Conservation (phyloP, 2,888 invertebrate genomes). For the Dicyrtoma fusca region DNA sequence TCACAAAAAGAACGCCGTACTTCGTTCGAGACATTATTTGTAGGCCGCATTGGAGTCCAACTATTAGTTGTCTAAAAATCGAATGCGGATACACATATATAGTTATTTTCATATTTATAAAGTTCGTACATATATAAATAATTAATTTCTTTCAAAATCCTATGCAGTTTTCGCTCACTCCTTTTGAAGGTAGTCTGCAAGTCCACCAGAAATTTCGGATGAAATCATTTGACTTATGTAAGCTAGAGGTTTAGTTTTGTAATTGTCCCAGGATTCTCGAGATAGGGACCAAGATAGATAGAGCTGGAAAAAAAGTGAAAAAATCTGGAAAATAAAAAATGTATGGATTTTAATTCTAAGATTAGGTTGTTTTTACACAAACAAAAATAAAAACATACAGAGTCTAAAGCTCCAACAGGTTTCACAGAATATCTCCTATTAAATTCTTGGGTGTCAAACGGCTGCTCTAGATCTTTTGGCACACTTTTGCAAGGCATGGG, state of each 20-base stretch:
- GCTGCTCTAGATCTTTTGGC: background rate
- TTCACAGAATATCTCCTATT: constrained; percentile 19
- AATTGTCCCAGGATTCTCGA: constrained; percentile 16
- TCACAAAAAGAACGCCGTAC: constrained; percentile 24
- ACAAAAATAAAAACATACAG: background rate
- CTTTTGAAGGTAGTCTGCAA: constrained; percentile 14
- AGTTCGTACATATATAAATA: too few relatives aligned
- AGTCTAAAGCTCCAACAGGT: constrained; percentile 28
- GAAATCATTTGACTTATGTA: constrained; percentile 27
- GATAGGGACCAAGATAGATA: constrained; percentile 27
- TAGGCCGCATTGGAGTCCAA: constrained; percentile 21
- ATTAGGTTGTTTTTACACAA: too few relatives aligned
- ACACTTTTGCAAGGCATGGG: background rate
- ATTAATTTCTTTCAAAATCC: too few relatives aligned
- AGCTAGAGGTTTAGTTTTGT: constrained; percentile 24
- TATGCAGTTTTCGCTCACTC: constrained; percentile 1
- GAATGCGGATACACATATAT: too few relatives aligned
- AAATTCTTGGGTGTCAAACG: constrained; percentile 21
- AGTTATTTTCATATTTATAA: too few relatives aligned
- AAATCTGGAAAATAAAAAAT: background rate
- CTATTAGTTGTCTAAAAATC: constrained; percentile 11
- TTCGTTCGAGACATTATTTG: constrained; percentile 24
- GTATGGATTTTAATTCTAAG: too few relatives aligned
- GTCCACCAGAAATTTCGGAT: constrained; percentile 27
- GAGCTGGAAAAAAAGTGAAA: background rate